Conservation (phyloP, 1,140 invertebrate species). For the Drosophila suzukii region DNA sequence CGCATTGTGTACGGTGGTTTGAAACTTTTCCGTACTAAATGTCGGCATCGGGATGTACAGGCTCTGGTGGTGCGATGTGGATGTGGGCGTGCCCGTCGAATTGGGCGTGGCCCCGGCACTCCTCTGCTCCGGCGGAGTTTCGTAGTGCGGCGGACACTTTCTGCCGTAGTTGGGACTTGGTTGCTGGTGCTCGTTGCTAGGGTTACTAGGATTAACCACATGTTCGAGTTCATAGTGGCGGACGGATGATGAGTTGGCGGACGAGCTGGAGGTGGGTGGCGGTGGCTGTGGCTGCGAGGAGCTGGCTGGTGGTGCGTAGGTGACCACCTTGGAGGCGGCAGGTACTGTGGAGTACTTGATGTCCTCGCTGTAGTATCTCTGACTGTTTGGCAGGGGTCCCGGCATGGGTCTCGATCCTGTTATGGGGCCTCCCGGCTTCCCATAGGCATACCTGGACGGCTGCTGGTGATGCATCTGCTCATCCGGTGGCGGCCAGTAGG, state of each 20-base stretch:
- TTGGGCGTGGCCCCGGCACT: slow-evolving; percentile 38
- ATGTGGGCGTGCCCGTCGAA: slow-evolving; percentile 14
- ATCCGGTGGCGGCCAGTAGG: slow-evolving; percentile 49
- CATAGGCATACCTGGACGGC: slow-evolving; percentile 41
- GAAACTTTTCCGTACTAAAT: slow-evolving; percentile 75
- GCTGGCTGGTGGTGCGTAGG: slow-evolving; percentile 36
- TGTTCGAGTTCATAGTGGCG: slow-evolving; percentile 60
- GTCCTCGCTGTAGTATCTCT: slow-evolving; percentile 59
- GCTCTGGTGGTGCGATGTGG: slow-evolving; percentile 56
- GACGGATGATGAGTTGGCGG: slow-evolving; percentile 30
- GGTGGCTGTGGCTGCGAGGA: slow-evolving; percentile 10
- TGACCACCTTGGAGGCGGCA: slow-evolving; percentile 37
- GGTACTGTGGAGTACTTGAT: slow-evolving; percentile 56
- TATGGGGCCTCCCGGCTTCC: slow-evolving; percentile 9
- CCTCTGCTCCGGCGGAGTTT: slow-evolving; percentile 47
- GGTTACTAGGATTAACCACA: slow-evolving; percentile 75
- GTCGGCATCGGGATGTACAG: slow-evolving; percentile 77
- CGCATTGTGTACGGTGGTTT: slow-evolving; percentile 65
- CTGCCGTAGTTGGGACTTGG: slow-evolving; percentile 75
- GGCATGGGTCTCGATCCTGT: background rate
- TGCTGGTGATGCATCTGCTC: slow-evolving; percentile 50
- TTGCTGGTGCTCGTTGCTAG: slow-evolving; percentile 69
- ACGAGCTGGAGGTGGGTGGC: slow-evolving; percentile 10
- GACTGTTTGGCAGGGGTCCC: slow-evolving; percentile 10
- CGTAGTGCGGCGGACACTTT: slow-evolving; percentile 77